A percentile compares a stretch with the other conserved stretches of the same genome.
Conservation (phyloP, 2,888 invertebrate species). For the Trypoxylon attenuatum region DNA sequence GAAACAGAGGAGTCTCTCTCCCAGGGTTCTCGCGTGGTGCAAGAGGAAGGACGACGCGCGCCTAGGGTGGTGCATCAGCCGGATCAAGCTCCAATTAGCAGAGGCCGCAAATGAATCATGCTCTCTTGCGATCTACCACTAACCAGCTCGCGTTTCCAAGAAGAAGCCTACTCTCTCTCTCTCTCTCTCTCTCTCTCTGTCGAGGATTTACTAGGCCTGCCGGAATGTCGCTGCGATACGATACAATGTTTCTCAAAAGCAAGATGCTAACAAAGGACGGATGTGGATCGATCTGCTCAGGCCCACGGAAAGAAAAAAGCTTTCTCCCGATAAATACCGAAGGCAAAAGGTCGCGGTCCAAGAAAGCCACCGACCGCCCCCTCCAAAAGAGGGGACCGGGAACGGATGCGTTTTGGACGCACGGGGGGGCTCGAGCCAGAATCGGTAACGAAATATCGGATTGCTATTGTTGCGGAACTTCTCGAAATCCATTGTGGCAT, state of each 20-base stretch:
- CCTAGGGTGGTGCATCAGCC: conserved; percentile 21
- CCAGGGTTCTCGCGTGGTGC: conserved; percentile 10
- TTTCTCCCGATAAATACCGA: conserved; percentile 30
- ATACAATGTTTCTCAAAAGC: conserved; percentile 41
- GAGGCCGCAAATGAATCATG: conserved; percentile 40
- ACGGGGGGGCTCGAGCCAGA: conserved; percentile 1
- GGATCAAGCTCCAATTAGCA: conserved; percentile 51
- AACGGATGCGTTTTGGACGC: no score
- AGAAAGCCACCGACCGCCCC: conserved; percentile 41
- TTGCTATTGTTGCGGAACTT: conserved; percentile 37
- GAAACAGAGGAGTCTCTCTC: conserved; percentile 28
- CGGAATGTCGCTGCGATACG: conserved; percentile 3
- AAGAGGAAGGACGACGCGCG: neutral
- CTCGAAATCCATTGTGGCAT: conserved; percentile 22
- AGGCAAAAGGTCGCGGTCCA: conserved; percentile 48
- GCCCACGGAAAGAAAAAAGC: conserved; percentile 32
- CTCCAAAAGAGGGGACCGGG: conserved; percentile 7
- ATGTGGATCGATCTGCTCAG: conserved; percentile 17
- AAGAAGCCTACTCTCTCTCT: no score
- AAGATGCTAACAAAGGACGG: conserved; percentile 33
- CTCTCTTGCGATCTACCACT: conserved; percentile 5
- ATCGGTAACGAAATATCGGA: conserved; percentile 42
- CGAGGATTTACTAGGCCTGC: no score
- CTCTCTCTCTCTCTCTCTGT: no score
- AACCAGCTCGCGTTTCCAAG: no score